Evolutionary conservation across 2,113 vertebrate species (phyloP).

Genomic region (Rhineura floridana): DNA sequence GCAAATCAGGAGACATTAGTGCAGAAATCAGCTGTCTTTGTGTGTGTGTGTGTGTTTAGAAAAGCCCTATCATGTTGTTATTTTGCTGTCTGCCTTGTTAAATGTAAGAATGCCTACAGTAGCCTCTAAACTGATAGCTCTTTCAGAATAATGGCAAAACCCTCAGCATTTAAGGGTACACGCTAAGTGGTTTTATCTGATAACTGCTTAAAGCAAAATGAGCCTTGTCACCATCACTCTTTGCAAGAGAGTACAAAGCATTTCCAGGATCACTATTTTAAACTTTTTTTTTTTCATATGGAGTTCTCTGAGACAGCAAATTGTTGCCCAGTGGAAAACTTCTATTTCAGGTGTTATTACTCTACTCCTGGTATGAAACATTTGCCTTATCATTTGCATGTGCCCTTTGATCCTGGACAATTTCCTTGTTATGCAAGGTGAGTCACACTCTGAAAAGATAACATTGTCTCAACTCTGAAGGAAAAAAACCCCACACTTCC

Average conservation of each 20-base stretch:
- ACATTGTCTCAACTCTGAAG: not conserved
- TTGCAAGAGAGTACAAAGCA: rapidly evolving
- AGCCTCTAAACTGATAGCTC: not conserved
- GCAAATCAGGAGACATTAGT: not conserved
- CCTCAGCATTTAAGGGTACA: not conserved
- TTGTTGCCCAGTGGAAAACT: not conserved
- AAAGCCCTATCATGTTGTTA: not conserved
- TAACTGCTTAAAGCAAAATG: constrained; percentile 7
- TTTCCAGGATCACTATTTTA: not conserved
- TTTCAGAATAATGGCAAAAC: not conserved
- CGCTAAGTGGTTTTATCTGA: constrained; percentile 39
- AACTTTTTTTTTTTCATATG: not conserved
- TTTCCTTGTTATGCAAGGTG: constrained; percentile 17
- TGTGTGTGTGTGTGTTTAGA: no score
- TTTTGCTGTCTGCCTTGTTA: constrained; percentile 25
- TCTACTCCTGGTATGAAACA: not conserved
- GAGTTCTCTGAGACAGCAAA: constrained; percentile 9
- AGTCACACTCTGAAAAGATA: constrained; percentile 11
- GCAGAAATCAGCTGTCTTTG: not conserved
- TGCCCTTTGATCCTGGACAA: constrained; percentile 54
- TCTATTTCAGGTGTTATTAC: not conserved
- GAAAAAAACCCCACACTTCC: not conserved
- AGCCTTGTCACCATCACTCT: constrained; percentile 28
- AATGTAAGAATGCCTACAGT: not conserved
- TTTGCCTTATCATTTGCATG: constrained; percentile 30